Conservation (phyloP, 2,888 invertebrate genomes). For the Cerastis leucographa region DNA sequence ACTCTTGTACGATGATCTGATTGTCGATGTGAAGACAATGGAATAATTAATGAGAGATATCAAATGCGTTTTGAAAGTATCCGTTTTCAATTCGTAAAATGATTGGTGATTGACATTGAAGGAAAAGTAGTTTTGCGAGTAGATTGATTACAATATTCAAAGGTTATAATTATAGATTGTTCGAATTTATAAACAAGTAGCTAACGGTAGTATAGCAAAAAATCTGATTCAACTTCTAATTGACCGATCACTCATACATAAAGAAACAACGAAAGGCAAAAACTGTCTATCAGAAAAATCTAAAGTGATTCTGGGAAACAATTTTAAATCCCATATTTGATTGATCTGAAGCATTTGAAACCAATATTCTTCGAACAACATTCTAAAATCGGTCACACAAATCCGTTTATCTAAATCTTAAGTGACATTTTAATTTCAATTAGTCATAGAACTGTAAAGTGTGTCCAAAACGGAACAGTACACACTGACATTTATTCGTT, state of each 20-base stretch:
- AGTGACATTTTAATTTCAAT: slow-evolving; percentile 83
- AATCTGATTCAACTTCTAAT: slow-evolving; percentile 34
- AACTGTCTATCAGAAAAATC: slow-evolving; percentile 37
- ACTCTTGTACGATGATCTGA: slow-evolving; percentile 83
- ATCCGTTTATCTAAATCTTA: slow-evolving; percentile 81
- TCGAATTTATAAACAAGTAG: slow-evolving; percentile 49
- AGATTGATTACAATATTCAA: slow-evolving; percentile 64
- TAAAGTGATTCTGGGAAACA: slow-evolving; percentile 59
- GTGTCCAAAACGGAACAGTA: slow-evolving; percentile 65
- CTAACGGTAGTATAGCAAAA: slow-evolving; percentile 41
- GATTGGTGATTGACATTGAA: slow-evolving; percentile 62
- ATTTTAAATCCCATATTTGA: slow-evolving; percentile 52
- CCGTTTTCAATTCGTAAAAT: slow-evolving; percentile 66
- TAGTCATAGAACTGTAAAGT: slow-evolving; percentile 77
- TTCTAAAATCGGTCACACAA: slow-evolving; percentile 59
- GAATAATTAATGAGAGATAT: slow-evolving; percentile 75
- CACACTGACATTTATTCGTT: slow-evolving; percentile 77
- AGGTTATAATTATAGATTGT: slow-evolving; percentile 62
- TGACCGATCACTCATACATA: slow-evolving; percentile 40
- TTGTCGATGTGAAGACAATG: slow-evolving; percentile 79
- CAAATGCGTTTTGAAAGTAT: slow-evolving; percentile 63
- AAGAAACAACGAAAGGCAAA: slow-evolving; percentile 31
- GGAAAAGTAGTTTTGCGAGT: slow-evolving; percentile 57
- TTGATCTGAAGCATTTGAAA: slow-evolving; percentile 51
- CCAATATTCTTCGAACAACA: slow-evolving; percentile 44